Percentiles rank a stretch among this genome's conserved stretches.
Evolutionary conservation across 1,140 invertebrate genomes (phyloP).

Genomic region (Rhynchophorus ferrugineus): DNA sequence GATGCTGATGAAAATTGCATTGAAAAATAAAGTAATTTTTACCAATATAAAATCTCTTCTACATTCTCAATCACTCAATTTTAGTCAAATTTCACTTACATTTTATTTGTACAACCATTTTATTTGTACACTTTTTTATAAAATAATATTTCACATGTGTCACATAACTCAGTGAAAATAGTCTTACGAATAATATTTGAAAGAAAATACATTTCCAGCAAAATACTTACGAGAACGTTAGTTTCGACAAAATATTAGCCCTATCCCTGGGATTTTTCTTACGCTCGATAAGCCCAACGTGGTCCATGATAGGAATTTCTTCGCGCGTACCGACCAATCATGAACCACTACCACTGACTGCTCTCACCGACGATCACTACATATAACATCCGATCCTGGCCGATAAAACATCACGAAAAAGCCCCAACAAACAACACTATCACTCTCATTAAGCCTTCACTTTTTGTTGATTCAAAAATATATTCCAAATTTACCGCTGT

Average conservation of each 20-base stretch:
- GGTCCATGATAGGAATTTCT: slow-evolving; percentile 15
- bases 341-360: not conserved
- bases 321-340: not conserved
- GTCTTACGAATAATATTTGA: too few species aligned
- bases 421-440: not conserved
- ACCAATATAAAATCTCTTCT: too few species aligned
- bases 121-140: too few species aligned
- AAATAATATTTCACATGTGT: too few species aligned
- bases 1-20: too few species aligned
- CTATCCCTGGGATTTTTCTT: slow-evolving; percentile 11
- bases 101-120: too few species aligned
- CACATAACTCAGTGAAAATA: too few species aligned
- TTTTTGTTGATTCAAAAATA: too few species aligned
- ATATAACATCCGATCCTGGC: not conserved
- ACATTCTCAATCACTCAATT: too few species aligned
- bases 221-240: slow-evolving; percentile 19
- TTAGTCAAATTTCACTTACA: too few species aligned
- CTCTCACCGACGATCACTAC: not conserved
- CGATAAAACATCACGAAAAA: not conserved
- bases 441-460: not conserved
- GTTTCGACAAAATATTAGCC: slow-evolving; percentile 13
- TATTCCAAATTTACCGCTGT: not conserved
- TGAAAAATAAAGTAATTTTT: too few species aligned
- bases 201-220: too few species aligned
- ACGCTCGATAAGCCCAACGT: slow-evolving; percentile 9